A percentile compares a stretch with the other conserved stretches of the same genome.
Conservation (phyloP, 2,113 vertebrate species). For the Circaetus cinerascens region DNA sequence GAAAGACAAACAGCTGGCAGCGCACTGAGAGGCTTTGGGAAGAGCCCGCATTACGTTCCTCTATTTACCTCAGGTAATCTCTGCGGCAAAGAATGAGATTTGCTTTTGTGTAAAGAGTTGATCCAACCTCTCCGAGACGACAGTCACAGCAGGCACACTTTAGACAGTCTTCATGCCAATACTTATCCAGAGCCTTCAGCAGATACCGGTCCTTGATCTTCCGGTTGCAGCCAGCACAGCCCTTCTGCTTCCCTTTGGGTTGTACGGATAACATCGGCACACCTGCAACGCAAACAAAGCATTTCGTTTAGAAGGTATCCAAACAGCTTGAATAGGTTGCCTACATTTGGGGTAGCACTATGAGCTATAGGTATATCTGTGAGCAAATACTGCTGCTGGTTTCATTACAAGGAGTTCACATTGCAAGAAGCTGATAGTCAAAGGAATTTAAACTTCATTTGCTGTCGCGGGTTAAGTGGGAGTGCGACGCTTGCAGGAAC, state of each 20-base stretch:
- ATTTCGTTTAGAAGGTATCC: background rate
- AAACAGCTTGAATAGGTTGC: background rate
- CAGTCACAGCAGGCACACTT: constrained; percentile 99
- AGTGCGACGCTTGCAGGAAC: background rate
- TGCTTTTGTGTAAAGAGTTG: constrained; percentile 99
- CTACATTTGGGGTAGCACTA: too few species aligned
- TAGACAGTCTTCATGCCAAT: constrained; percentile 99
- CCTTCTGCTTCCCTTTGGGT: constrained; percentile 99
- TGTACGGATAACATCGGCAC: constrained; percentile 99
- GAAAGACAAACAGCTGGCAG: background rate
- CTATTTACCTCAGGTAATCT: constrained; percentile 97
- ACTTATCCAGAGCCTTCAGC: constrained; percentile 99
- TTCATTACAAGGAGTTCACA: background rate
- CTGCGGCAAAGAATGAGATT: constrained; percentile 99
- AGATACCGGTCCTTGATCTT: constrained; percentile 99
- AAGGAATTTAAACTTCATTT: background rate
- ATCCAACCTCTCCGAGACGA: constrained; percentile 98
- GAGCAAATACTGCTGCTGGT: background rate
- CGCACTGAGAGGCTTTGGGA: background rate
- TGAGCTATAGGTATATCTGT: background rate
- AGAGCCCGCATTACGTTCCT: background rate
- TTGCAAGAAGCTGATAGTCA: background rate
- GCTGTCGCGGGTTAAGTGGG: background rate
- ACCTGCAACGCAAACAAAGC: constrained; percentile 80
- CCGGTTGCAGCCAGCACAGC: constrained; percentile 97